Percentiles rank a stretch among this genome's conserved stretches.
Conservation (phyloP, 1,140 invertebrate species). For the Coptotermes formosanus region DNA sequence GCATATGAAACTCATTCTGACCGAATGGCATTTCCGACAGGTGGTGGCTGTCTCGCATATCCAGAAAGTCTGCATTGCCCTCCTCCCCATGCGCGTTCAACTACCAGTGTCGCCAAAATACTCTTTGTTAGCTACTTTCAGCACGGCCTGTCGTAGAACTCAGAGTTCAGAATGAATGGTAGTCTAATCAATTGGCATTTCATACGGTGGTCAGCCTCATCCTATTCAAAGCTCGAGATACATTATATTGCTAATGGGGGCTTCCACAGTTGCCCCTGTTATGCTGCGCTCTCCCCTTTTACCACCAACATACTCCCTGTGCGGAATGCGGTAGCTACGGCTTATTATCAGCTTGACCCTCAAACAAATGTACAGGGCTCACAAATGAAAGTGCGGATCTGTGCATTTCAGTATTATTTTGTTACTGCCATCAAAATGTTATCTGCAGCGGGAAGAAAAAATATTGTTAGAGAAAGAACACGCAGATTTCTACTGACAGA, state of each 20-base stretch:
- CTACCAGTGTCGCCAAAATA: neutral
- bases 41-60: neutral
- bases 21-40: neutral
- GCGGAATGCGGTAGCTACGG: neutral
- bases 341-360: neutral
- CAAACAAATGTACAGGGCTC: neutral
- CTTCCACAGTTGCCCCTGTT: neutral
- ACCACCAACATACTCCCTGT: neutral
- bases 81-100: neutral
- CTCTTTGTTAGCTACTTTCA: neutral
- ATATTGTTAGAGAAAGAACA: too few species aligned
- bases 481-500: too few species aligned
- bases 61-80: neutral
- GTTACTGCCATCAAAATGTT: neutral
- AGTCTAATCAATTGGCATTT: neutral
- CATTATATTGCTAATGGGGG: slow-evolving; percentile 1
- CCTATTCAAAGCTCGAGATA: neutral
- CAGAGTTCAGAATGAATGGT: neutral
- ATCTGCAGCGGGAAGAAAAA: too few species aligned
- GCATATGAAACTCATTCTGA: too few species aligned
- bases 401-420: neutral
- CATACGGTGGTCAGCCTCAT: neutral
- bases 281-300: neutral
- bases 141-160: neutral
- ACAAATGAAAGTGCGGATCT: neutral